A percentile compares a stretch with the other conserved stretches of the same genome.
These are phyloP conservation scores for Pinctada fucata DNA, from an alignment of 2,888 invertebrate species.

Conservation along the genomic window DNA sequence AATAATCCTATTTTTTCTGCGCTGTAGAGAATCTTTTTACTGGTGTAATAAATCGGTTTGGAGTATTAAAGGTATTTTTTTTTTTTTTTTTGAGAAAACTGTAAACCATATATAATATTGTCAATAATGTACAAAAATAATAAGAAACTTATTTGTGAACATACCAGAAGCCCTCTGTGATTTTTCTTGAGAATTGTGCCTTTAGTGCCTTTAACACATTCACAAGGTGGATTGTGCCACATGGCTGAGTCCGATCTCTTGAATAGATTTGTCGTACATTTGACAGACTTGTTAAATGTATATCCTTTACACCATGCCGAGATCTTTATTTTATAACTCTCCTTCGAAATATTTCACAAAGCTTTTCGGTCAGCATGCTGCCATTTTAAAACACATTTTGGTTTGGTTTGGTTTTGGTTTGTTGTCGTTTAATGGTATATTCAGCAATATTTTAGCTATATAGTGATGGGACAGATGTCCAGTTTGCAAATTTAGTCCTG, in stretches of 20 bases:
- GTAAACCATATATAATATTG: background rate
- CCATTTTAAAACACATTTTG: background rate
- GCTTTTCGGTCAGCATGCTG: too few species aligned
- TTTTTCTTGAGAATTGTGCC: constrained; percentile 4
- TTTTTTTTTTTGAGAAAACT: background rate
- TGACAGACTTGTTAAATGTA: background rate
- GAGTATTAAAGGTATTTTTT: too few species aligned
- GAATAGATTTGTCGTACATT: constrained; percentile 1
- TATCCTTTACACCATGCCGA: background rate
- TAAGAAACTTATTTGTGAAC: constrained; percentile 4
- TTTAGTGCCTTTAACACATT: background rate
- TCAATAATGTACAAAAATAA: background rate
- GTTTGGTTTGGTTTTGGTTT: background rate
- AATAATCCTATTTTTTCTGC: too few species aligned
- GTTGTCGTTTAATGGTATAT: background rate
- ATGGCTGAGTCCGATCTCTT: constrained; percentile 1
- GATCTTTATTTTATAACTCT: background rate
- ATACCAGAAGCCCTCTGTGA: background rate
- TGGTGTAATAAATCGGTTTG: too few species aligned
- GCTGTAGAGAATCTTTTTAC: too few species aligned
- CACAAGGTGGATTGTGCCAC: constrained; percentile 4
- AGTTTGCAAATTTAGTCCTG: background rate
- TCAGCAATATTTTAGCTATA: constrained; percentile 1
- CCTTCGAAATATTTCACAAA: too few species aligned
- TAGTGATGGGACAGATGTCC: constrained; percentile 2